A percentile compares a stretch with the other conserved stretches of the same genome.
Evolutionary conservation across 2,797 vertebrate genomes (phyloP).

Genomic region (Okamejei kenojei): DNA sequence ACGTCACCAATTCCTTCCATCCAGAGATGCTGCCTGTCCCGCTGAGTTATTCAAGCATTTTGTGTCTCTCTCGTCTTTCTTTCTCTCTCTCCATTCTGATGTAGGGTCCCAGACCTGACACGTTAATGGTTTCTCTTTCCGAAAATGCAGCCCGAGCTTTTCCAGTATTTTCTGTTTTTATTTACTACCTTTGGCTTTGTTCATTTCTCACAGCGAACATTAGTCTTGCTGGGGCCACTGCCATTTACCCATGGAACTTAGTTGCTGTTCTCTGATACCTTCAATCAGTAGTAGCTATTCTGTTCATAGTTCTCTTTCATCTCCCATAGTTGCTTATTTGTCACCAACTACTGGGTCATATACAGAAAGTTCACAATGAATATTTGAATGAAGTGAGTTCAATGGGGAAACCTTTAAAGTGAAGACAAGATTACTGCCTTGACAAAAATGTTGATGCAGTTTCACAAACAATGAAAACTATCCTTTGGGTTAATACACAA

Average conservation of each 20-base stretch:
- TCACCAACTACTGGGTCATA: neutral
- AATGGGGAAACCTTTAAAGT: neutral
- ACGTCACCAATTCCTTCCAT: too few species aligned
- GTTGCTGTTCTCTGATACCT: neutral
- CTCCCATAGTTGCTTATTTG: neutral
- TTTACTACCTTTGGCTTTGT: neutral
- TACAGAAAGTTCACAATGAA: neutral
- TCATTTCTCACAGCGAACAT: neutral
- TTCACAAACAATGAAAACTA: neutral
- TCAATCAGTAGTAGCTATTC: neutral
- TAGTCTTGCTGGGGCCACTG: neutral
- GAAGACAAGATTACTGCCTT: neutral
- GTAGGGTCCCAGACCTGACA: too few species aligned
- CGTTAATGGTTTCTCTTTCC: too few species aligned
- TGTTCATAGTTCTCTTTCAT: neutral
- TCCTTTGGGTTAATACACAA: neutral
- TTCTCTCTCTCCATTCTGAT: too few species aligned
- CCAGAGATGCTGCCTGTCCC: too few species aligned
- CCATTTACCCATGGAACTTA: neutral
- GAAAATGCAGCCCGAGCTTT: too few species aligned
- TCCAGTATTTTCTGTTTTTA: too few species aligned
- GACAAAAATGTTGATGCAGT: neutral
- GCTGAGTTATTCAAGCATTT: too few species aligned
- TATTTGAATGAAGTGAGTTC: neutral
- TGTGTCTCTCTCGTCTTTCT: too few species aligned